Base-by-base conservation (phyloP, 1,140 invertebrate genomes). In the Carposina sasakii region DNA sequence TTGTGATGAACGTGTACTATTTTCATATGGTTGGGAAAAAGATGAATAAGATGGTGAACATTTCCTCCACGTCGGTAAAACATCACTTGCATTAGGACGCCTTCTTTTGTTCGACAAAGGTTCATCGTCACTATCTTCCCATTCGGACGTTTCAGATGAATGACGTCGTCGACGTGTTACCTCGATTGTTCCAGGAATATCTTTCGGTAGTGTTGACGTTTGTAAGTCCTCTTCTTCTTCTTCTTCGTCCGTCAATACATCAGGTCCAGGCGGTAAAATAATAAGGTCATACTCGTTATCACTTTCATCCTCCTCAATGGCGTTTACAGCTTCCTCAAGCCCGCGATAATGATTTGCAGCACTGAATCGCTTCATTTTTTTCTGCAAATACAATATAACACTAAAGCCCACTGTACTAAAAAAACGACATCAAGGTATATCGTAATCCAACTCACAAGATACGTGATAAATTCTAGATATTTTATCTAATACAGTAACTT, bases 171-270 rank as follows among this genome's bases (percentile, higher is more conserved):
- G 41, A 22, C 28, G 43, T 56, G 34, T 37, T 56, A 66, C 52
- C 40, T 63, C 60, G 34, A 66, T 50, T 44, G 57, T 60, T n/a
- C 57, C 60, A 31, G 57, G 57, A 37, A 62, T 52, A 41, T 63
- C 60, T 16, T 22, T 45, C 40, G 60, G 59, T 21, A 62, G 45
- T 4, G 20, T 33, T 46, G 52, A 54, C 40, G 50, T 20, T 17
- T 28, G 21, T 47, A 64, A 57, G 48, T 67, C 41, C 37, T 61
- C 61, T 26, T 67, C 60, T 48, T 53, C 57, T 52, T 63, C 59
- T 55, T 63, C 56, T 42, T 63, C 57, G 48, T 66, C 63, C 36
- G 46, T 63, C 45, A 63, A 41, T 15, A 55, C 52, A 49, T 39
- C 50, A 15, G 54, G 60, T 44, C 60, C 63, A 43, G 57, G 60